phyloP scores from a whole-genome alignment of 2,888 invertebrate species.

The Orthosia incerta region DNA sequence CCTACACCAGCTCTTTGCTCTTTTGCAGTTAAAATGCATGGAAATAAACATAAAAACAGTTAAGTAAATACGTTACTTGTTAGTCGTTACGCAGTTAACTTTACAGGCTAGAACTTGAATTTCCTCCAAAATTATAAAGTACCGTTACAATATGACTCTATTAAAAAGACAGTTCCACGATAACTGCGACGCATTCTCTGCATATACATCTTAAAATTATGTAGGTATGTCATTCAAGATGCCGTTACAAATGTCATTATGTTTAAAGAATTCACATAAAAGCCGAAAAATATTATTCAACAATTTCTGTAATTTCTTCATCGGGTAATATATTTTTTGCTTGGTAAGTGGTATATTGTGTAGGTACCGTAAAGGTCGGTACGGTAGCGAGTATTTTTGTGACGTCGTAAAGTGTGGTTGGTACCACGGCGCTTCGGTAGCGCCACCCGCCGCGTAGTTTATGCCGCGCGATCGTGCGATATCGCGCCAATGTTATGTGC shows the following conservation, averaged over 20 bases:
- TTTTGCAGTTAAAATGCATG: constrained; percentile 12
- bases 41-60: constrained; percentile 18
- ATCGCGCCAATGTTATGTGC: constrained; percentile 77
- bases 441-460: constrained; percentile 88
- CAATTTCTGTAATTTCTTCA: constrained; percentile 60
- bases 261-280: constrained; percentile 63
- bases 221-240: constrained; percentile 65
- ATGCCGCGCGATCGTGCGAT: constrained; percentile 84
- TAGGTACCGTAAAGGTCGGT: constrained; percentile 62
- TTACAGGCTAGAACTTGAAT: constrained; percentile 37
- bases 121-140: constrained; percentile 56
- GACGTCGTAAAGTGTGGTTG: constrained; percentile 79
- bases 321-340: constrained; percentile 38
- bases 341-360: constrained; percentile 47
- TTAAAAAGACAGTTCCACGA: constrained; percentile 57
- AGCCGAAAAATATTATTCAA: constrained; percentile 44
- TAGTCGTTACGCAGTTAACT: constrained; percentile 39
- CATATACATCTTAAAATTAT: constrained; percentile 66
- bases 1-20: background rate
- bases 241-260: constrained; percentile 63
- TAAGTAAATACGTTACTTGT: constrained; percentile 5
- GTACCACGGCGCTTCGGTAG: constrained; percentile 75
- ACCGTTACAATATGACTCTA: constrained; percentile 65
- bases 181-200: constrained; percentile 62
- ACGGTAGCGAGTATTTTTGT: constrained; percentile 78